Percentiles rank a stretch among this genome's conserved stretches.
Conservation (phyloP, 2,888 invertebrate species). For the Furcula furcula region DNA sequence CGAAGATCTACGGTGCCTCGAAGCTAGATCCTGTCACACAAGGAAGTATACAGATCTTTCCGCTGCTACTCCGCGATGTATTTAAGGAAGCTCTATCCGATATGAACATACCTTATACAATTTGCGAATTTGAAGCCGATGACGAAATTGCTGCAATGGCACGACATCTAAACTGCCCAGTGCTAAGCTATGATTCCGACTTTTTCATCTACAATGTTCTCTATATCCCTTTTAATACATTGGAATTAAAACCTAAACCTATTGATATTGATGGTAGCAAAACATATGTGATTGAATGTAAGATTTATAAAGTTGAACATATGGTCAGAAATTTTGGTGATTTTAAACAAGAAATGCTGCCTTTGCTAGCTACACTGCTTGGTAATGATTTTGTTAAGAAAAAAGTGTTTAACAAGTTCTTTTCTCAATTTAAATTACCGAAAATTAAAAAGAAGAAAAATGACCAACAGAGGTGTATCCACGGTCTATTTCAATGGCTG, state of each 20-base stretch:
- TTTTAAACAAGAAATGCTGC: conserved; percentile 85
- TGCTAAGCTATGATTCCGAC: conserved; percentile 96
- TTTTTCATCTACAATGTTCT: conserved; percentile 93
- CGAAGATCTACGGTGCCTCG: conserved; percentile 82
- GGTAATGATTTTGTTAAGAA: conserved; percentile 94
- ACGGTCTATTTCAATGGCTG: conserved; percentile 88
- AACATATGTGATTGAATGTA: conserved; percentile 82
- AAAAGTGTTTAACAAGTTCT: conserved; percentile 86
- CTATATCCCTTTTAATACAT: conserved; percentile 89
- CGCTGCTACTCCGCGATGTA: conserved; percentile 87
- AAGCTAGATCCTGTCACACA: conserved; percentile 80
- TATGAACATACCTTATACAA: conserved; percentile 84
- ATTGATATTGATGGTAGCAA: conserved; percentile 45
- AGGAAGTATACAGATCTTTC: conserved; percentile 84
- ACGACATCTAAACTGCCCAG: conserved; percentile 89
- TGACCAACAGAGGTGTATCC: conserved; percentile 86
- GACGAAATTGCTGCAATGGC: conserved; percentile 92
- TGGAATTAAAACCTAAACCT: conserved; percentile 75
- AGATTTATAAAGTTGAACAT: conserved; percentile 87
- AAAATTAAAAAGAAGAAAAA: conserved; percentile 78
- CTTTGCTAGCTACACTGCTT: conserved; percentile 90
- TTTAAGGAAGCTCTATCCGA: conserved; percentile 87
- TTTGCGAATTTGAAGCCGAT: conserved; percentile 95
- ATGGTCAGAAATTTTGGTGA: conserved; percentile 85
- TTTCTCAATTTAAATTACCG: conserved; percentile 82